Base-by-base conservation (phyloP, 2,113 vertebrate species). In the Burhinus oedicnemus region DNA sequence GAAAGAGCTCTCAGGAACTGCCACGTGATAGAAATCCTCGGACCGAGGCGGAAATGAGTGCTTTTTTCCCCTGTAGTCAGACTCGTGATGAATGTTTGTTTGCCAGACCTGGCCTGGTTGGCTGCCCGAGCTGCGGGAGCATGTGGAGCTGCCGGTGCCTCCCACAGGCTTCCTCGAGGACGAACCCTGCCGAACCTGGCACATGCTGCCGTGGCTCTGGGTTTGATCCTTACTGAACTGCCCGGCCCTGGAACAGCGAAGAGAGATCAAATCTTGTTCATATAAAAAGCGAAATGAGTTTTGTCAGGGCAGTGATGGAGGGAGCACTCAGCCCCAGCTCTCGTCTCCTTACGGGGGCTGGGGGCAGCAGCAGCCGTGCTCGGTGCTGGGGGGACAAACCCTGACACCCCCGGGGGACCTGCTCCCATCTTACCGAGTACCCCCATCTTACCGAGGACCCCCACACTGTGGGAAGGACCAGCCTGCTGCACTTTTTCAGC, bases 381-480 rank as follows among this genome's bases (percentile, higher is more conserved):
- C 2, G 4, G 45, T 30, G 75, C 1, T 4, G 15, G 15, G 34
- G 61, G 12, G 17, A n/a, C 26, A 47, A 54, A 57, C 49, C 29
- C 12, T 3, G 49, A 29, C 84, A 27, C 20, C n/a, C 18, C 21
- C 1, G 1, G 29, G 55, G 25, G 80, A 27, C 25, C 40, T 44
- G 44, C 34, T 45, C n/a, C 45, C 8, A 8, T 34, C 23, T 34
- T 8, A 12, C 19, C 6, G 3, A n/a, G n/a, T 21, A 8, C 8
- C 57, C 49, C n/a, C n/a, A n/a, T 34, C 23, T 34, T 8, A 12
- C 19, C 6, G 3, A n/a, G n/a, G 17, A 8, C 8, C 57, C 49
- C 55, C 1, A 6, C 5, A 1, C 36, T 36, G 34, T 2, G 0
- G n/a, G 49, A 14, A 65, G 65, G 49, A n/a, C 0, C 30, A 44